Evolutionary conservation across 2,888 invertebrate genomes (phyloP).

Genomic region (Ceriagrion tenellum): DNA sequence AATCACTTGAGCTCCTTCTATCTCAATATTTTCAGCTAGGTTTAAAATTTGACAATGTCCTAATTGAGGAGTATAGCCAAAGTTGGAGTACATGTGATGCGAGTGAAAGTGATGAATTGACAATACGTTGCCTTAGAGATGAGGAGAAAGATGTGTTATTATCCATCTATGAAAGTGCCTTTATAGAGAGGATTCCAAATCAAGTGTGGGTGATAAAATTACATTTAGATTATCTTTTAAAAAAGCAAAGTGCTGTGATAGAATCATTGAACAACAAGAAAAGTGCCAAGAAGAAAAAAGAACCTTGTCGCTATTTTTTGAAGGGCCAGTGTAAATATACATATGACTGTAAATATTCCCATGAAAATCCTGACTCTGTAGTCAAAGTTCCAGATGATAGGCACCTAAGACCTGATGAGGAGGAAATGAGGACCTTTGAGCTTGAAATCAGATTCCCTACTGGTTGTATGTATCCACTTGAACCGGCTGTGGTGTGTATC

Average conservation of each 20-base stretch:
- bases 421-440: conserved; percentile 78
- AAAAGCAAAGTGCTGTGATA: conserved; percentile 52
- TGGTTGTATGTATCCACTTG: conserved; percentile 86
- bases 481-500: conserved; percentile 86
- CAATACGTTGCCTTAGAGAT: conserved; percentile 83
- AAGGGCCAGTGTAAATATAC: conserved; percentile 86
- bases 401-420: conserved; percentile 73
- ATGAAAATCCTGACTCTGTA: conserved; percentile 78
- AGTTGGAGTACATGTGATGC: conserved; percentile 75
- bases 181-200: conserved; percentile 85
- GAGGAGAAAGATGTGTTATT: conserved; percentile 88
- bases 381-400: conserved; percentile 73
- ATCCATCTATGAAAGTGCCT: conserved; percentile 87
- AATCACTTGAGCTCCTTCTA: conserved; percentile 85
- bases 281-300: conserved; percentile 67
- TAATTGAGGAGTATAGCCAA: conserved; percentile 76
- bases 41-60: conserved; percentile 73
- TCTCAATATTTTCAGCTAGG: conserved; percentile 82
- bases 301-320: conserved; percentile 83
- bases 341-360: conserved; percentile 86
- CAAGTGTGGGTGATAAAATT: conserved; percentile 86
- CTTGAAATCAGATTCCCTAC: conserved; percentile 88
- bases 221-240: conserved; percentile 76
- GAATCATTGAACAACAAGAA: conserved; percentile 62
- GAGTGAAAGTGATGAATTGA: conserved; percentile 75